Conservation (phyloP, 2,113 vertebrate species). For the Tachuris rubrigastra region DNA sequence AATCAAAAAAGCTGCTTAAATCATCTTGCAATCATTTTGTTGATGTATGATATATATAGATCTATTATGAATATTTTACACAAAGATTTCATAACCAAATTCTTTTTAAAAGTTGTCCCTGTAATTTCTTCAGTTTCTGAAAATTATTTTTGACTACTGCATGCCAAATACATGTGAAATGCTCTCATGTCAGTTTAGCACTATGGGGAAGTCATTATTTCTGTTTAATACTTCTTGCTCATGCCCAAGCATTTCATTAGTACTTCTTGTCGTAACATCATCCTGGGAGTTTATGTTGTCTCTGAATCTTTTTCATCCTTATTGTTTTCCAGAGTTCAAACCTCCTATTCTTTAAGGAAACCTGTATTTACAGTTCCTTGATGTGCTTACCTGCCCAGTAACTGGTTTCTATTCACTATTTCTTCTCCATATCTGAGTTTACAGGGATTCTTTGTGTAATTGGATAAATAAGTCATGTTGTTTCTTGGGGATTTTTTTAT, state of each 20-base stretch:
- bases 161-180: neutral
- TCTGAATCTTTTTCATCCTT: neutral
- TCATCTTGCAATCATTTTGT: neutral
- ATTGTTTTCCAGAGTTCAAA: neutral
- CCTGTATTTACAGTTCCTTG: neutral
- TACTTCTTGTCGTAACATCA: neutral
- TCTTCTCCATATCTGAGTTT: neutral
- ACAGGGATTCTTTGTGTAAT: neutral
- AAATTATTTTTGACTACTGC: neutral
- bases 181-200: neutral
- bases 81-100: neutral
- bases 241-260: neutral
- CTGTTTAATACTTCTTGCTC: neutral
- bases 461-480: neutral
- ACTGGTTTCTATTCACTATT: neutral
- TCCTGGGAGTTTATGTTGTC: neutral
- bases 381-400: neutral
- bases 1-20: neutral
- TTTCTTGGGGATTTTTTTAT: neutral
- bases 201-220: neutral
- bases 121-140: neutral
- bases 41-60: neutral
- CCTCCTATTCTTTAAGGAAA: neutral
- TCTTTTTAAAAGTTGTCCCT: neutral
- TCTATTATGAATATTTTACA: neutral